Evolutionary conservation across 2,797 vertebrate genomes (phyloP).

Genomic region (Thunnus albacares): DNA sequence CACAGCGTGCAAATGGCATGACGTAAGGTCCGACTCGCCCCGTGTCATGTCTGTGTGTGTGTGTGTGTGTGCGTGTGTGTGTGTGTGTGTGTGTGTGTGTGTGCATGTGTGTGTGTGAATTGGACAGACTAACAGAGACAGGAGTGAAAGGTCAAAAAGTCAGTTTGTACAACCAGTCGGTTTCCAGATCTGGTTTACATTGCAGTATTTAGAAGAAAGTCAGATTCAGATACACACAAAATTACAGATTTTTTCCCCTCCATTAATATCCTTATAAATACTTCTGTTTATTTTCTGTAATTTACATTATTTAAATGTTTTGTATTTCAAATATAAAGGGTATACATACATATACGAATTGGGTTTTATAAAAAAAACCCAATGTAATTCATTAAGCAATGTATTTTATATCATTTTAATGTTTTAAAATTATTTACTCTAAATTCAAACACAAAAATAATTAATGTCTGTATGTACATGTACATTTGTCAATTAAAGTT

Average conservation of each 20-base stretch:
- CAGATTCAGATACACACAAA: neutral
- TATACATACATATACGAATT: neutral
- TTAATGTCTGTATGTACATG: too few species aligned
- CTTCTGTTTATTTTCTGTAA: neutral
- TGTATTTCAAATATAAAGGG: neutral
- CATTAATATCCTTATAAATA: neutral
- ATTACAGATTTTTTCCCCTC: neutral
- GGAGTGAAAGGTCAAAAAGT: constrained; percentile 41
- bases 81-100: neutral
- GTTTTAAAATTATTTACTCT: neutral
- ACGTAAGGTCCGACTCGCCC: constrained; percentile 61
- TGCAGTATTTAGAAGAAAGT: neutral
- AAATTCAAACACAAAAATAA: neutral
- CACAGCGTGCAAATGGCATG: constrained; percentile 67
- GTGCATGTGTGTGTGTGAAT: neutral
- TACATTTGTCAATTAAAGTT: neutral
- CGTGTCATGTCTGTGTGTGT: constrained; percentile 11
- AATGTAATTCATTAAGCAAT: too few species aligned
- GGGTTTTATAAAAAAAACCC: neutral
- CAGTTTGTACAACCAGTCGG: constrained; percentile 3
- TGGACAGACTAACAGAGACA: constrained; percentile 7
- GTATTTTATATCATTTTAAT: too few species aligned
- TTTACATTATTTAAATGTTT: neutral
- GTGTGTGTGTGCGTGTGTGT: neutral
- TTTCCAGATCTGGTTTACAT: constrained; percentile 11